Percentiles rank a stretch among this genome's conserved stretches.
These are phyloP conservation scores for Huso huso DNA, from an alignment of 2,797 vertebrate species.

Conservation along the genomic window DNA sequence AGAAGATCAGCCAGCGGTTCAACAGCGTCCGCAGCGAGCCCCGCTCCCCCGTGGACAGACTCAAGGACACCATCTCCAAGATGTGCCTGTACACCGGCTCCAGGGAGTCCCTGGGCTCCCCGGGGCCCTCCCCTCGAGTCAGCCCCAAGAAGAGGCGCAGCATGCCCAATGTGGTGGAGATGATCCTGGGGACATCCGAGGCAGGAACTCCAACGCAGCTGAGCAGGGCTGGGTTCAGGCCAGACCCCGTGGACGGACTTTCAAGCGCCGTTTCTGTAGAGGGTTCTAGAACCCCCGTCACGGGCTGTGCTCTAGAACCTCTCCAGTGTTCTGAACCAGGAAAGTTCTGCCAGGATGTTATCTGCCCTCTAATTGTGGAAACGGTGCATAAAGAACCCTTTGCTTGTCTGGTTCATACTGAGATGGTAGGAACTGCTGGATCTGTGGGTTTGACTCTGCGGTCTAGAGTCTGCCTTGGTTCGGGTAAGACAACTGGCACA, in stretches of 20 bases:
- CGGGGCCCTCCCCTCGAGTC: conserved; percentile 30
- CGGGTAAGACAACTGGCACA: not conserved
- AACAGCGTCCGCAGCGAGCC: conserved; percentile 52
- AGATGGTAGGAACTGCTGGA: not conserved
- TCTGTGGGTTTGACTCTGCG: not conserved
- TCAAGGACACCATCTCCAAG: conserved; percentile 75
- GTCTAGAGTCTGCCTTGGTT: not conserved
- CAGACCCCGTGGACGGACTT: not conserved
- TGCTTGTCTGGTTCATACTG: conserved; percentile 19
- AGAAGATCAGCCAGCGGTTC: conserved; percentile 44
- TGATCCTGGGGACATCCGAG: conserved; percentile 41
- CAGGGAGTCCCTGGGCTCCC: conserved; percentile 35
- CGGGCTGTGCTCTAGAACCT: conserved; percentile 12
- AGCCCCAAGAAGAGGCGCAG: conserved; percentile 27
- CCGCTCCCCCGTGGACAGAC: conserved; percentile 63
- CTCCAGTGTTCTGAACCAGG: conserved; percentile 4
- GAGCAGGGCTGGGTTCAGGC: conserved; percentile 11
- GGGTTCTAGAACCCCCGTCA: conserved; percentile 16
- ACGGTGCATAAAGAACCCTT: conserved; percentile 36
- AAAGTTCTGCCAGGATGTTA: conserved; percentile 40
- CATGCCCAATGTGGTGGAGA: conserved; percentile 50
- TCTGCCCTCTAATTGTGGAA: conserved; percentile 46
- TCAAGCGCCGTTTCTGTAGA: conserved; percentile 7
- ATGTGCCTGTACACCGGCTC: conserved; percentile 78
- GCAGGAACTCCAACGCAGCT: conserved; percentile 26